phyloP scores from a whole-genome alignment of 2,113 vertebrate genomes.

The Austrofundulus limnaeus region DNA sequence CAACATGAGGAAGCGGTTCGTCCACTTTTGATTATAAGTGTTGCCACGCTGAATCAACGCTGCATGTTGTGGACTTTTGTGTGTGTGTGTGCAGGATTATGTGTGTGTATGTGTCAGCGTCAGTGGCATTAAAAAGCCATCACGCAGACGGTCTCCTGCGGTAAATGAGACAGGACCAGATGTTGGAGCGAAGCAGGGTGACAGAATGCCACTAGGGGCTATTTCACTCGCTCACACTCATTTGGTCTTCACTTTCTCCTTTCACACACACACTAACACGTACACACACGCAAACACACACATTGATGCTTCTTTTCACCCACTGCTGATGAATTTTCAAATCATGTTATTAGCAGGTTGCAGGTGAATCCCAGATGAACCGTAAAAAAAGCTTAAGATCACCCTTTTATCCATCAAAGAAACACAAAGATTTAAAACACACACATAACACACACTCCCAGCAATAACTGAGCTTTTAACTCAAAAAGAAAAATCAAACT shows the following conservation, averaged over 20 bases:
- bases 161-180: slow-evolving; percentile 82
- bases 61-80: slow-evolving; percentile 43
- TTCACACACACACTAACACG: slow-evolving; percentile 8
- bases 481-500: neutral
- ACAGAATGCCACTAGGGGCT: slow-evolving; percentile 68
- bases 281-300: slow-evolving; percentile 28
- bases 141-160: slow-evolving; percentile 68
- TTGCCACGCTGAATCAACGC: slow-evolving; percentile 57
- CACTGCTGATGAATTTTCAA: slow-evolving; percentile 50
- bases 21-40: slow-evolving; percentile 65
- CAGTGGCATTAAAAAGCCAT: slow-evolving; percentile 78
- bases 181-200: slow-evolving; percentile 71
- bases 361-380: slow-evolving; percentile 53
- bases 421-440: slow-evolving; percentile 38
- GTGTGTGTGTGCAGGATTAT: slow-evolving; percentile 8
- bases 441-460: neutral
- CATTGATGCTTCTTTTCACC: slow-evolving; percentile 28
- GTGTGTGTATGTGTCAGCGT: slow-evolving; percentile 48
- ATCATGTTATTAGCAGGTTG: slow-evolving; percentile 44
- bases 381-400: slow-evolving; percentile 41
- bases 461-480: neutral
- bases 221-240: slow-evolving; percentile 24
- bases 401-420: slow-evolving; percentile 42
- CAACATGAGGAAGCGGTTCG: slow-evolving; percentile 51
- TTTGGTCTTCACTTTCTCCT: slow-evolving; percentile 1